Evolutionary conservation across 2,888 invertebrate genomes (phyloP).

Genomic region (Operophtera brumata): DNA sequence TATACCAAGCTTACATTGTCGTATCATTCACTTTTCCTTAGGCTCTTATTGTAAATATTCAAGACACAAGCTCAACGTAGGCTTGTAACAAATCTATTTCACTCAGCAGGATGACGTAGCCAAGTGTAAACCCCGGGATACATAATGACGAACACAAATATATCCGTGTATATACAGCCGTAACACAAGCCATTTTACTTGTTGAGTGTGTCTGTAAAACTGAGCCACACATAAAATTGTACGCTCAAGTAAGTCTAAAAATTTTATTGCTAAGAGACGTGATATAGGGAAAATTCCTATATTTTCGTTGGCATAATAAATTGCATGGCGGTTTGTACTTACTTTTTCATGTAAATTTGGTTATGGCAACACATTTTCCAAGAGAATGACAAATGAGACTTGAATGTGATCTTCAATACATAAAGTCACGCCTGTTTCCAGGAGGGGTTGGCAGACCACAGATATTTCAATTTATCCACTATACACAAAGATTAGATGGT

Average conservation of each 20-base stretch:
- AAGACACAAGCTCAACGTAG: constrained; percentile 7
- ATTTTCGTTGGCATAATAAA: constrained; percentile 17
- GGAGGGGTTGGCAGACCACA: too few relatives aligned
- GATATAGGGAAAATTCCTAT: constrained; percentile 19
- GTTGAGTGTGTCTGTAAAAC: constrained; percentile 32
- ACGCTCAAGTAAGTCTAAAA: constrained; percentile 27
- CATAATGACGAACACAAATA: not conserved
- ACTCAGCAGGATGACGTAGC: constrained; percentile 14
- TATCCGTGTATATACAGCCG: constrained; percentile 1
- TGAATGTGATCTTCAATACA: too few relatives aligned
- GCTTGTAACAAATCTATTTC: constrained; percentile 22
- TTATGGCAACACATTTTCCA: too few relatives aligned
- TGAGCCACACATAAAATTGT: constrained; percentile 27
- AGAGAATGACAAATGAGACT: too few relatives aligned
- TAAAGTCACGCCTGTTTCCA: too few relatives aligned
- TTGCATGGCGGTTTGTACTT: not conserved
- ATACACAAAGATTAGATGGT: too few relatives aligned
- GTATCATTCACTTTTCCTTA: not conserved
- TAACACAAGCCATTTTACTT: constrained; percentile 29
- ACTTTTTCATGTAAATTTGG: not conserved
- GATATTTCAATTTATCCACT: too few relatives aligned
- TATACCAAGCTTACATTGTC: not conserved
- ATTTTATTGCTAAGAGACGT: constrained; percentile 27
- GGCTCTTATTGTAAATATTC: constrained; percentile 12
- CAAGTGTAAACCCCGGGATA: constrained; percentile 14